phyloP scores from a whole-genome alignment of 2,113 vertebrate genomes.

The Anseranas semipalmata region DNA sequence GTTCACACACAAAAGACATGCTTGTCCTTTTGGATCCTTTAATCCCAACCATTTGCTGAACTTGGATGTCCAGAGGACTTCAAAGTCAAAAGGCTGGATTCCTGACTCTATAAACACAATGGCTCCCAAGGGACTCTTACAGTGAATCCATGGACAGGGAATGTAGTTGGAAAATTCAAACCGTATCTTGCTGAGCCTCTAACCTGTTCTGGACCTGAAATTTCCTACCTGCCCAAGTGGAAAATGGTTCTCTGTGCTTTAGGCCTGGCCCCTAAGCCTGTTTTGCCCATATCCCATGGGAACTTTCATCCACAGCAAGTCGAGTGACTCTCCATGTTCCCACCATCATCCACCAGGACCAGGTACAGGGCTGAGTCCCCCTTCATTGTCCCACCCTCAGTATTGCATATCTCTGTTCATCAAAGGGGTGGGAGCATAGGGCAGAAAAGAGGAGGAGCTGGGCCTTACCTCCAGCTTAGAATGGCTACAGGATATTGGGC shows the following conservation, averaged over 20 bases:
- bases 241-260: neutral
- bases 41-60: neutral
- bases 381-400: neutral
- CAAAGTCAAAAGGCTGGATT: neutral
- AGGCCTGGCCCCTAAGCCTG: neutral
- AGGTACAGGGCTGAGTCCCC: neutral
- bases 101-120: neutral
- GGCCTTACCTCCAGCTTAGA: neutral
- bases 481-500: neutral
- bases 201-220: neutral
- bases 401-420: neutral
- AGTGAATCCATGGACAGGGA: neutral
- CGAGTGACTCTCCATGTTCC: neutral
- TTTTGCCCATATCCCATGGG: neutral
- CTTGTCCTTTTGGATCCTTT: neutral
- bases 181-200: neutral
- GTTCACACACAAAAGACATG: neutral
- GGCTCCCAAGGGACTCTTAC: neutral
- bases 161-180: neutral
- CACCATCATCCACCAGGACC: neutral
- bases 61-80: neutral
- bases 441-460: neutral
- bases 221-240: neutral
- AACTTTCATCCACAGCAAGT: neutral
- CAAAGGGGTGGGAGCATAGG: neutral